Conservation (phyloP, 2,113 vertebrate species). For the Abramis brama region DNA sequence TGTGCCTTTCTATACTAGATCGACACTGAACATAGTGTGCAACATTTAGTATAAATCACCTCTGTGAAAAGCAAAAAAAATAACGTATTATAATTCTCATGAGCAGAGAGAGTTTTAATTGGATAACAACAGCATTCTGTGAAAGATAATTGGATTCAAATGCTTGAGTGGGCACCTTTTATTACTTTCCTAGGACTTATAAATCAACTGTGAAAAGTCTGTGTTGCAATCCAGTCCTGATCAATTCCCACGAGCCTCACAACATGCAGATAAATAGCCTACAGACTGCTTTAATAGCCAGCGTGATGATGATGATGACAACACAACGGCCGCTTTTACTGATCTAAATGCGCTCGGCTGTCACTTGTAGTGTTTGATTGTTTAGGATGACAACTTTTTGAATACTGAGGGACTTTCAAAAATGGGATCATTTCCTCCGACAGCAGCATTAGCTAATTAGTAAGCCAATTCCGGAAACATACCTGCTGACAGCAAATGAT, state of each 20-base stretch:
- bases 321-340: background rate
- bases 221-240: constrained; percentile 53
- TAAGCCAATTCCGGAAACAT: background rate
- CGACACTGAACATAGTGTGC: constrained; percentile 4
- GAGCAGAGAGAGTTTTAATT: constrained; percentile 63
- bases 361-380: background rate
- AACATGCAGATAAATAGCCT: constrained; percentile 51
- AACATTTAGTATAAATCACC: constrained; percentile 47
- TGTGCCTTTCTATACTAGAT: background rate
- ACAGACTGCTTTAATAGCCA: constrained; percentile 42
- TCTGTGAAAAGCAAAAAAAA: constrained; percentile 52
- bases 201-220: constrained; percentile 60
- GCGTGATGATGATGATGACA: constrained; percentile 32
- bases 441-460: constrained; percentile 18
- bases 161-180: constrained; percentile 59
- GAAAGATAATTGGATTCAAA: constrained; percentile 64
- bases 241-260: constrained; percentile 51
- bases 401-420: background rate
- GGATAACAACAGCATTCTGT: constrained; percentile 54
- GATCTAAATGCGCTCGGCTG: constrained; percentile 15
- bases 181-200: constrained; percentile 59
- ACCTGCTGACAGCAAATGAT: background rate
- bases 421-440: constrained; percentile 5
- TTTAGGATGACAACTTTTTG: constrained; percentile 17
- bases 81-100: constrained; percentile 56